phyloP scores from a whole-genome alignment of 2,113 vertebrate genomes.

The Entelurus aequoreus region DNA sequence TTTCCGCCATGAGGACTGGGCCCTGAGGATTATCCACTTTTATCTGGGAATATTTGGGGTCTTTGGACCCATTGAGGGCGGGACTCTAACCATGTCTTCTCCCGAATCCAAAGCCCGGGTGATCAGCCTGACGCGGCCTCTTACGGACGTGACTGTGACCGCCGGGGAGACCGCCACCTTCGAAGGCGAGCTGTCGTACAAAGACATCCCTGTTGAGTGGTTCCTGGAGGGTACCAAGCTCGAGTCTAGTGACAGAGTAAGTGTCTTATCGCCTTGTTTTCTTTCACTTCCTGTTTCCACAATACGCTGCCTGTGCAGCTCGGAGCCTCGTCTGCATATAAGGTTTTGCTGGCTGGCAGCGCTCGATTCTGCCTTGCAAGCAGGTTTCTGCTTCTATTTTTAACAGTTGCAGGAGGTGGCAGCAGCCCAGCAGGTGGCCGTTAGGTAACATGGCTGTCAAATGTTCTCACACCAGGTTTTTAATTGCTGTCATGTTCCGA shows the following conservation, averaged over 20 bases:
- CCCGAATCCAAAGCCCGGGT: slow-evolving; percentile 85
- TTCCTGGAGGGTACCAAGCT: slow-evolving; percentile 86
- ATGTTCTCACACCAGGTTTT: neutral
- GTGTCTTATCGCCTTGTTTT: slow-evolving; percentile 28
- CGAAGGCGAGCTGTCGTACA: slow-evolving; percentile 93
- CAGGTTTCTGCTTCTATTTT: slow-evolving; percentile 69
- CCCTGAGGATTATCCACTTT: slow-evolving; percentile 52
- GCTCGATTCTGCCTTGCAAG: slow-evolving; percentile 67
- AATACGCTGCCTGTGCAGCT: neutral
- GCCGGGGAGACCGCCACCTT: slow-evolving; percentile 95
- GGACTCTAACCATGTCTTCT: slow-evolving; percentile 77
- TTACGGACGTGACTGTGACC: slow-evolving; percentile 90
- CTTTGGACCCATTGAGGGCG: slow-evolving; percentile 38
- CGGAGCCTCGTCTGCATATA: slow-evolving; percentile 47
- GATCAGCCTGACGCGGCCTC: slow-evolving; percentile 81
- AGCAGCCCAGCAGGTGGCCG: slow-evolving; percentile 59
- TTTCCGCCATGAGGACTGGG: slow-evolving; percentile 71
- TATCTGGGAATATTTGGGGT: slow-evolving; percentile 50
- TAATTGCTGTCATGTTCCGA: neutral
- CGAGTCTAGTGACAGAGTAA: slow-evolving; percentile 91
- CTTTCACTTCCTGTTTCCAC: slow-evolving; percentile 17
- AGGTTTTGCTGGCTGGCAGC: slow-evolving; percentile 65
- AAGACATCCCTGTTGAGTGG: slow-evolving; percentile 92
- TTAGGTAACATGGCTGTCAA: slow-evolving; percentile 25
- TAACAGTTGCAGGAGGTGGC: slow-evolving; percentile 56